Base-by-base conservation (phyloP, 92 coral and sea anemone genomes). In the Virgularia gustaviana region DNA sequence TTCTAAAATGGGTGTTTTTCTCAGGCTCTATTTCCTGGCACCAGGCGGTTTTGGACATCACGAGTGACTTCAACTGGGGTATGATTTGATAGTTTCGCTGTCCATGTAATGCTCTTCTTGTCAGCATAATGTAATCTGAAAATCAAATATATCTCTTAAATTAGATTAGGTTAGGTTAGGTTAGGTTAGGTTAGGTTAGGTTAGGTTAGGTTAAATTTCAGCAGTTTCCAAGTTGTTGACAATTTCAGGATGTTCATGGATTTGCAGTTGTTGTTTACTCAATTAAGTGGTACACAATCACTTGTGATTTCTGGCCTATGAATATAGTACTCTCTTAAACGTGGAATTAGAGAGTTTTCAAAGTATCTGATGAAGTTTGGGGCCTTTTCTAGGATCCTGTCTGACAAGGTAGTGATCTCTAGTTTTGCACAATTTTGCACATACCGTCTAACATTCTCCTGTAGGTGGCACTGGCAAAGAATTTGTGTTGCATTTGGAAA, bases 141-240 rank as follows among this genome's bases (percentile, higher is more conserved):
- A 34, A 62, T 62, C 19, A 29, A 35, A 31, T 62, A 31, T 4
- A 62, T 36, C 16, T 62, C 37, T 25, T 62, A 44, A 37, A 62
- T 62, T 41, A 62, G 23, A 36, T 62, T 49, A 31, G 70, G 70
- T 4, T n/a, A n/a, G n/a, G n/a, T n/a, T n/a, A n/a, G n/a, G n/a
- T n/a, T n/a, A n/a, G n/a, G n/a, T n/a, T n/a, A n/a, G n/a, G n/a
- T n/a, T n/a, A n/a, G n/a, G n/a, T n/a, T n/a, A n/a, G n/a, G n/a
- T n/a, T n/a, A n/a, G n/a, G n/a, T n/a, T n/a, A n/a, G n/a, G n/a
- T n/a, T n/a, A n/a, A 62, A 49, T n/a, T 62, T 62, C 1, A 62
- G 9, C 9, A 9, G 1, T 15, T 57, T 31, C 64, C 64, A 57
- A n/a, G 25, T 56, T 4, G 63, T 25, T 10, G 31, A 56, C 2